Percentiles rank a stretch among this genome's conserved stretches.
Conservation (phyloP, 2,797 vertebrate species). For the Oreonectes daqikongensis region DNA sequence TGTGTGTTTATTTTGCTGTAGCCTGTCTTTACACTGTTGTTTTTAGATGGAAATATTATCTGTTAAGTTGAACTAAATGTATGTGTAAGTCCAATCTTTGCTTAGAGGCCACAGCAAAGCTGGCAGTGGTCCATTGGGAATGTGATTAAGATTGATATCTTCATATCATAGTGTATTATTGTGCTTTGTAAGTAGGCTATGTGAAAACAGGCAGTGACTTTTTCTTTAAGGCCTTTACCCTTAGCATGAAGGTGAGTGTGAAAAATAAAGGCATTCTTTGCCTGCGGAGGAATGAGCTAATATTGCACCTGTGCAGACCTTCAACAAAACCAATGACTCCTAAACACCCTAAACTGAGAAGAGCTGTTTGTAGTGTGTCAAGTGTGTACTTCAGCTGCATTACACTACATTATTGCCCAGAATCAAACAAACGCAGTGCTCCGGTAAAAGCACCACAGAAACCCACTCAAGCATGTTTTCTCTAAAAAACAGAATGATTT, state of each 20-base stretch:
- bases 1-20: background rate
- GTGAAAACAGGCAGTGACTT: constrained; percentile 10
- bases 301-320: constrained; percentile 19
- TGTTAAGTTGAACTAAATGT: background rate
- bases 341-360: constrained; percentile 19
- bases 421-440: constrained; percentile 18
- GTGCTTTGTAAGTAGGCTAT: constrained; percentile 18
- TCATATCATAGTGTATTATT: constrained; percentile 9
- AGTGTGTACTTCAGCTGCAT: constrained; percentile 12
- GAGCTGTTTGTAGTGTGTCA: constrained; percentile 14
- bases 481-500: background rate
- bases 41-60: background rate
- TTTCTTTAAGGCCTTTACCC: constrained; percentile 1
- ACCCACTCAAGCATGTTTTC: background rate
- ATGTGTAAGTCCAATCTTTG: background rate
- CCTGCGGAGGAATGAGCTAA: constrained; percentile 31
- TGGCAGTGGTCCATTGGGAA: background rate
- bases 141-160: constrained; percentile 3
- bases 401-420: constrained; percentile 13
- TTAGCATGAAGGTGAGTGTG: constrained; percentile 39
- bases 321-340: constrained; percentile 1
- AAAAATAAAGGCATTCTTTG: constrained; percentile 28
- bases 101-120: background rate
- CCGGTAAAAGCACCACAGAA: background rate
- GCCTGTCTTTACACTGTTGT: too few relatives aligned